Conservation (phyloP, 2,113 vertebrate genomes). For the Dicentrarchus labrax region DNA sequence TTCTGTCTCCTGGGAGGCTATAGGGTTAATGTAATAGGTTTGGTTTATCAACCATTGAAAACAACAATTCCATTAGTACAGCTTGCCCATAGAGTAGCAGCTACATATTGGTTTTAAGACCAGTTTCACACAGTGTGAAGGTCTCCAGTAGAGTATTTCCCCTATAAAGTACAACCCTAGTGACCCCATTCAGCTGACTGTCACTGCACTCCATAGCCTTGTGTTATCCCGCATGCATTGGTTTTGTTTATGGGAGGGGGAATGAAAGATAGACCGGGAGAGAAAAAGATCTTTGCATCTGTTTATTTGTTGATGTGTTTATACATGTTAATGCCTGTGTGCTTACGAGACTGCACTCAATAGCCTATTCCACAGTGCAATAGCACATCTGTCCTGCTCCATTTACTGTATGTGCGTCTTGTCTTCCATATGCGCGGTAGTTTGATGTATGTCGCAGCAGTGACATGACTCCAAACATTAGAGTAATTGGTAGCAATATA, state of each 20-base stretch:
- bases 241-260: neutral
- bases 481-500: conserved; percentile 45
- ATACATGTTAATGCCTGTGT: neutral
- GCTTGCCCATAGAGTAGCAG: neutral
- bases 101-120: conserved; percentile 12
- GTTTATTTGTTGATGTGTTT: conserved; percentile 26
- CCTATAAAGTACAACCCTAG: neutral
- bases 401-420: conserved; percentile 14
- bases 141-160: neutral
- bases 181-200: conserved; percentile 22
- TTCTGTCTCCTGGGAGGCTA: neutral
- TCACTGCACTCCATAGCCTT: neutral
- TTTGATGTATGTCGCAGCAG: conserved; percentile 5
- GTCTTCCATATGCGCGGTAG: neutral
- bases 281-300: conserved; percentile 1
- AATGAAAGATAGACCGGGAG: neutral
- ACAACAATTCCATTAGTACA: conserved; percentile 10
- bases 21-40: conserved; percentile 11
- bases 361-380: neutral
- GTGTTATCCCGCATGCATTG: neutral
- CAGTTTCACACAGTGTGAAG: neutral
- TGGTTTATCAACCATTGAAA: conserved; percentile 17
- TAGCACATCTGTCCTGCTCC: conserved; percentile 21
- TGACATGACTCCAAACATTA: conserved; percentile 49
- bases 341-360: conserved; percentile 31